Evolutionary conservation across 2,888 invertebrate genomes (phyloP).

Genomic region (Orchesella flavescens): DNA sequence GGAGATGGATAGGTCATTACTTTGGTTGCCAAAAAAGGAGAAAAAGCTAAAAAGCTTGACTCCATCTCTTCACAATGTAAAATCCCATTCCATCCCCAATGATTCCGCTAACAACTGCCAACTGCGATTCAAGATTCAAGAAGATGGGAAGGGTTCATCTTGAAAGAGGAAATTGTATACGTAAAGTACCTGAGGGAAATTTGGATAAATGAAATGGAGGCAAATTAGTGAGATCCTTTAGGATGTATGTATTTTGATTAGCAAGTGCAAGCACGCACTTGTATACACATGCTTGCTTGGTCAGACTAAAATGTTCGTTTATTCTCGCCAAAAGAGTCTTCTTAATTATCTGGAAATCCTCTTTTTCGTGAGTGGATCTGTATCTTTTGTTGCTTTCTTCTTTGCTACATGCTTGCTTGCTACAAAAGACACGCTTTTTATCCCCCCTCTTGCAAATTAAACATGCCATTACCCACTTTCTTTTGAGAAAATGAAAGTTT

Average conservation of each 20-base stretch:
- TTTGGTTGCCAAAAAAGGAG: background rate
- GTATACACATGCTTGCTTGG: too few species aligned
- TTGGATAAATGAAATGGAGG: constrained; percentile 58
- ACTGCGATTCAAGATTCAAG: too few species aligned
- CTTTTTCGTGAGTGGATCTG: background rate
- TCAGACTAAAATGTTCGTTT: too few species aligned
- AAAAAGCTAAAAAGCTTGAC: background rate
- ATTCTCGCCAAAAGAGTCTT: too few species aligned
- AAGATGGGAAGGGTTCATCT: too few species aligned
- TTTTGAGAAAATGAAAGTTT: constrained; percentile 13
- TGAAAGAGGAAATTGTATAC: background rate
- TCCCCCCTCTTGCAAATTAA: constrained; percentile 36
- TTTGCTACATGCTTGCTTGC: background rate
- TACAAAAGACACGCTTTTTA: constrained; percentile 25
- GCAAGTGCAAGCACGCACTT: constrained; percentile 7
- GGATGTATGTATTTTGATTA: background rate
- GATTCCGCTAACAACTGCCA: too few species aligned
- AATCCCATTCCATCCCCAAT: too few species aligned
- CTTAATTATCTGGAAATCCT: too few species aligned
- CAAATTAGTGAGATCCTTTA: constrained; percentile 45
- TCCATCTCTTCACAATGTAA: too few species aligned
- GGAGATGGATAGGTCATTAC: constrained; percentile 63
- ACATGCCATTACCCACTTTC: constrained; percentile 39
- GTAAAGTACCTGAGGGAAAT: constrained; percentile 60
- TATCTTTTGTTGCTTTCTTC: constrained; percentile 17